Evolutionary conservation across 2,113 vertebrate species (phyloP), one percentile per base, ranked within the genome.

Genomic region (Nibea albiflora): DNA sequence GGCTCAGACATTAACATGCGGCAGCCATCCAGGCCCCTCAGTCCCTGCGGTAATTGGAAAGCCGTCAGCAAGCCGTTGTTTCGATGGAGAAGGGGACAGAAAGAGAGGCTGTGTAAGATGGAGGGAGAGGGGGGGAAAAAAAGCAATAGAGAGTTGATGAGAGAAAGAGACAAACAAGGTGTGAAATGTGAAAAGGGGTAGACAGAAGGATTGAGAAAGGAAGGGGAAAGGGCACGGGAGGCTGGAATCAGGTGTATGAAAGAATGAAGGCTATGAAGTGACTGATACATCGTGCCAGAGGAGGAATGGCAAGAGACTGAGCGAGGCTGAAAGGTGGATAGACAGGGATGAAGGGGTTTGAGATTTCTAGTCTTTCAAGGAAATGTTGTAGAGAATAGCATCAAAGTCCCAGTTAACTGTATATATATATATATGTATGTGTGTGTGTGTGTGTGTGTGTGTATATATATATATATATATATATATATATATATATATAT

Each of bases 31-130:
- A 68, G 58, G 78, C 85, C 77, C 85, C 76, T 84, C 83, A 82
- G 88, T 92, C 92, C 90, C 88, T 88, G 88, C 88, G 79, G 92
- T 95, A 94, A 95, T 95, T 94, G 94, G 93, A 95, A 95, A 95
- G 92, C 92, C 92, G 80, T 95, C 94, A 91, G 87, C 84, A 82
- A 92, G 89, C 82, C 74, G 53, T 85, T 93, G 92, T 93, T 92
- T 90, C 62, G 50, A 84, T 78, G 66, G 81, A 72, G 84, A 68
- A 50, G 61, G 81, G 75, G 65, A 65, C 70, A 53, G 69, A 77
- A 71, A 67, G 84, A 81, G 78, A 81, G 78, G 66, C 54, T 65
- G 80, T 44, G 35, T 72, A 64, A 62, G 52, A 53, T 61, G 72
- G 58, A 64, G 65, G 78, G 42, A 73, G 75, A 50, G 62, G 53